Conservation (phyloP, 2,797 vertebrate genomes). For the Scomberomorus guttatus region DNA sequence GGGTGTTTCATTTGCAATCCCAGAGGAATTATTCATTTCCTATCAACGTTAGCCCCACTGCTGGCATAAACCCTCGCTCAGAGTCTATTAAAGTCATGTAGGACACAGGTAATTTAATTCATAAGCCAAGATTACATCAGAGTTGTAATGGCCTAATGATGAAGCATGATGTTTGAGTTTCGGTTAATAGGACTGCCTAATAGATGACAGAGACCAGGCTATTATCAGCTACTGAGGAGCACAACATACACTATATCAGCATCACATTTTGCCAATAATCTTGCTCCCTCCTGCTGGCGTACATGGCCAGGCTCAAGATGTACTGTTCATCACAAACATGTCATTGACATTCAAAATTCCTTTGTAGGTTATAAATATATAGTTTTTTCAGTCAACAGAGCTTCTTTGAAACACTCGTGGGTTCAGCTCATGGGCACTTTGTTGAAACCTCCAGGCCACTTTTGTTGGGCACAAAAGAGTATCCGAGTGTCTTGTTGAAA, state of each 20-base stretch:
- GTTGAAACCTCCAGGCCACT: conserved; percentile 14
- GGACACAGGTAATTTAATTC: conserved; percentile 84
- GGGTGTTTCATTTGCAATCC: conserved; percentile 65
- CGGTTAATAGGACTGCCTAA: conserved; percentile 75
- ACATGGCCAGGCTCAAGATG: not conserved
- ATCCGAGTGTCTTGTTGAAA: conserved; percentile 1
- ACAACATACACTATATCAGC: conserved; percentile 37
- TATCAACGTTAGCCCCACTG: conserved; percentile 57
- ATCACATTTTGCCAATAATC: conserved; percentile 39
- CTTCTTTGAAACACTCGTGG: conserved; percentile 9
- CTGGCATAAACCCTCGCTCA: conserved; percentile 62
- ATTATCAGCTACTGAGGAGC: conserved; percentile 58
- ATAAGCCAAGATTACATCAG: conserved; percentile 80
- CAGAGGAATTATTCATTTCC: conserved; percentile 64
- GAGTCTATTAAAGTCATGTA: conserved; percentile 81
- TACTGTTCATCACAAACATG: not conserved
- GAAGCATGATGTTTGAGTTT: conserved; percentile 81
- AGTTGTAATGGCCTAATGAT: conserved; percentile 79
- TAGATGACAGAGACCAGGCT: conserved; percentile 67
- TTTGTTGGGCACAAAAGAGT: conserved; percentile 7
- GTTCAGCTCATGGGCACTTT: conserved; percentile 28
- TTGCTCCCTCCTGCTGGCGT: not conserved
- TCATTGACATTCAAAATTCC: conserved; percentile 6
- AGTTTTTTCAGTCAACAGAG: not conserved
- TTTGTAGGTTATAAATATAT: not conserved